Evolutionary conservation across 2,113 vertebrate species (phyloP), one percentile per base, ranked within the genome.

Genomic region (Gymnocephalus cernua): DNA sequence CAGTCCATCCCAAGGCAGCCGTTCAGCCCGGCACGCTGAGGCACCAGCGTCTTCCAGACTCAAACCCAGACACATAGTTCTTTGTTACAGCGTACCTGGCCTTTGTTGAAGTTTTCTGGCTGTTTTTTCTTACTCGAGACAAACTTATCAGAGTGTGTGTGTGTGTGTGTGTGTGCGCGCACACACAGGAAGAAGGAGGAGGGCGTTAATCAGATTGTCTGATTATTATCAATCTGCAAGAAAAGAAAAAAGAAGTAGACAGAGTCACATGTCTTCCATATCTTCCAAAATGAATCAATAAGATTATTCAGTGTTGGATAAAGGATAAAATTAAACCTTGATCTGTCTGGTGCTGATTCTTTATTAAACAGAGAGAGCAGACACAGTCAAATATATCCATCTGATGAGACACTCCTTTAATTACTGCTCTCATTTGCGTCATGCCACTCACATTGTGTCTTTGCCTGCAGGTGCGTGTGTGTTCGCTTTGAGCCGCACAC

Each of bases 301-400:
- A 48, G 27, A 62, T 23, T 63, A 13, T 32, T 54, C 13, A 0
- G 58, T 70, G 73, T 25, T 54, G 65, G 51, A 84, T 81, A 29
- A 59, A 69, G 56, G 83, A 84, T 83, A 11, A 80, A 82, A 83
- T 75, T 7, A 82, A 90, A 87, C 44, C 29, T 79, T 81, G 41
- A 69, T 67, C 51, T 50, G 56, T 77, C 29, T 82, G 68, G 58
- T 79, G 69, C 45, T 21, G 53, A 88, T 73, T 74, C 79, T 84
- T 84, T 64, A 88, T 90, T 66, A 83, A 86, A 87, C 61, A 80
- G 73, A 71, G 45, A 53, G 35, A 69, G 35, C 45, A 79, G 82
- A 76, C 38, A 35, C 23, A 74, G 79, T 2, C 54, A 83, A 81
- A 85, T 41, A 81, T 38, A 74, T 56, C 29, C 73, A 77, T 62